Evolutionary conservation across 23 tunicate genomes (phyloP).

Genomic region (Phallusia fumigata): DNA sequence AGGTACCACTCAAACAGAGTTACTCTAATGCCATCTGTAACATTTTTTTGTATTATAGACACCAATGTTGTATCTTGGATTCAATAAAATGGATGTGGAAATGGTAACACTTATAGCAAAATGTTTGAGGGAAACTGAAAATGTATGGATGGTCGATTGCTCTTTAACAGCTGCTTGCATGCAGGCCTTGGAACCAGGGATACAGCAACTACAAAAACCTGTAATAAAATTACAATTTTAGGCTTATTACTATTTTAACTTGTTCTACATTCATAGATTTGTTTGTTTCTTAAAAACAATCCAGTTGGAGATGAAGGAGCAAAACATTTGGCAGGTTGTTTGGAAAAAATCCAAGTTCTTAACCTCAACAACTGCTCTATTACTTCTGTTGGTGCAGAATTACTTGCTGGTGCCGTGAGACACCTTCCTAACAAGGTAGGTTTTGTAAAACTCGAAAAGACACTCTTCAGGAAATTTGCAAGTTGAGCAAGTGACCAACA

Average conservation of each 20-base stretch:
- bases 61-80: constrained; percentile 3
- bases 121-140: neutral
- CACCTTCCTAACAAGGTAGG: neutral
- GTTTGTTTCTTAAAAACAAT: neutral
- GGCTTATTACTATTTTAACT: too few species aligned
- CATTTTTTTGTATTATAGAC: neutral
- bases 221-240: neutral
- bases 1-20: neutral
- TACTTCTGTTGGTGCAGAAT: neutral
- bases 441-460: too few species aligned
- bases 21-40: neutral
- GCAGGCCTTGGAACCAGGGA: neutral
- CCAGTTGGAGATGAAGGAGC: neutral
- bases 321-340: neutral
- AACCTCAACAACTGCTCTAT: neutral
- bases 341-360: neutral
- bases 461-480: too few species aligned
- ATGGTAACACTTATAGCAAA: neutral
- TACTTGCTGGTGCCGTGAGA: neutral
- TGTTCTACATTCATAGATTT: neutral
- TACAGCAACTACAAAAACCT: neutral
- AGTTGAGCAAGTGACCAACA: too few species aligned
- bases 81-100: neutral
- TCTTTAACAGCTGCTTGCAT: neutral
- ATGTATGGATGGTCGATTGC: neutral